Evolutionary conservation across 2,797 vertebrate species (phyloP), one percentile per base, ranked within the genome.

Genomic region (Microctenopoma lineatum): DNA sequence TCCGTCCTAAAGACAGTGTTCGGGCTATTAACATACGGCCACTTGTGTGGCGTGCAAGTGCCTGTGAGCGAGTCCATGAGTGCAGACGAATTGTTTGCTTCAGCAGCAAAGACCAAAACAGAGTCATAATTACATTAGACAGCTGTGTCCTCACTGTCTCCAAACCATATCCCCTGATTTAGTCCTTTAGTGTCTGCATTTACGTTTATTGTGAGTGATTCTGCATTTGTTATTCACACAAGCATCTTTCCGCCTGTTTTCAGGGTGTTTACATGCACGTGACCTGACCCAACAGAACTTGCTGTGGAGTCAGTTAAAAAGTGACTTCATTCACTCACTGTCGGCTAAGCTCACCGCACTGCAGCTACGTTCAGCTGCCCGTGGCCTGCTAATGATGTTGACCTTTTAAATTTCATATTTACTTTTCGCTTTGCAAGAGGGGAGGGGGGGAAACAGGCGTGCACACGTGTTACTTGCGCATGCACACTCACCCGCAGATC

Each of bases 331-430:
- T 79, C 78, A 54, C 63, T 66, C 71, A 4, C 59, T 55, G 42
- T 83, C 79, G 46, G 78, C 82, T 79, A 18, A 14, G 25, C 71
- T 75, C 45, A 25, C 68, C 66, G 71, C 63, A 76, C 65, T 59
- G 72, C 76, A 67, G 73, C 78, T 70, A 62, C 72, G 56, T 80
- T 77, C 47, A 41, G 59, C 81, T 66, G 71, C 84, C 85, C 66
- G 63, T 76, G 76, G 79, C 77, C 87, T 71, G 72, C 90, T 94
- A 94, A 94, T 92, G 92, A 94, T 84, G 75, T 85, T 93, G 94
- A 94, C 93, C 93, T 94, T 94, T 92, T 79, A 42, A 79, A 89
- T 89, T 88, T 78, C 88, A 87, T 87, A 89, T 87, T 87, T 85
- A 73, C 84, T 67, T 85, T 84, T 81, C 73, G 80, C 76, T 85